Percentiles rank a stretch among this genome's conserved stretches.
These are phyloP conservation scores for Florisuga fusca DNA, from an alignment of 2,797 vertebrate genomes.

Conservation along the genomic window DNA sequence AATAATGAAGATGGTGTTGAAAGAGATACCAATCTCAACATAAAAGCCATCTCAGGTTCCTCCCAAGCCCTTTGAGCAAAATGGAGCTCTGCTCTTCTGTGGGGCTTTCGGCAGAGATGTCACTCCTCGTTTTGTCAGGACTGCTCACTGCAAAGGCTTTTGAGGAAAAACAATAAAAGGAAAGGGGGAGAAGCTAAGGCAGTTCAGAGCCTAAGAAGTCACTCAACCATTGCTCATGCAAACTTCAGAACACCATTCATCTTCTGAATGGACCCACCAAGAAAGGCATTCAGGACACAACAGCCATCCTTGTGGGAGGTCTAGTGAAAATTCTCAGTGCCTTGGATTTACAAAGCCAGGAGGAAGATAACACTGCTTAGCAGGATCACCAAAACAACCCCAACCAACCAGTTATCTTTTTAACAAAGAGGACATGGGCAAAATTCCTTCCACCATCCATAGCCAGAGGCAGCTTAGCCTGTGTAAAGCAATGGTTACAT, in stretches of 20 bases:
- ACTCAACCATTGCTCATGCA: background rate
- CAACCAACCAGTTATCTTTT: fast-evolving
- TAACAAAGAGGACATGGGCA: background rate
- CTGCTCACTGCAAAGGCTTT: background rate
- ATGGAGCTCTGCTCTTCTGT: background rate
- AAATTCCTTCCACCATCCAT: fast-evolving
- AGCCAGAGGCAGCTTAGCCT: background rate
- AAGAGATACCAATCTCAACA: background rate
- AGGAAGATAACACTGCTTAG: constrained; percentile 16
- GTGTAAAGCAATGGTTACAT: fast-evolving
- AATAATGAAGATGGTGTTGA: background rate
- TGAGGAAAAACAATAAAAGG: background rate
- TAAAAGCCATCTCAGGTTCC: constrained; percentile 11
- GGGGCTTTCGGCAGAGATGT: background rate
- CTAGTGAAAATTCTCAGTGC: background rate
- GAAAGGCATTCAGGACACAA: background rate
- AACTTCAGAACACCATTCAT: constrained; percentile 24
- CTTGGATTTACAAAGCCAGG: background rate
- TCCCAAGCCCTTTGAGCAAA: background rate
- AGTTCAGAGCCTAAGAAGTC: background rate
- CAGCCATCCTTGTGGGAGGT: constrained; percentile 45
- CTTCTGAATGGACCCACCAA: background rate
- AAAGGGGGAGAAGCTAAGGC: background rate
- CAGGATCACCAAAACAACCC: background rate
- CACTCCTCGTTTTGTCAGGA: background rate